Evolutionary conservation across 2,888 invertebrate species (phyloP).

Genomic region (Habroteleia sp.): DNA sequence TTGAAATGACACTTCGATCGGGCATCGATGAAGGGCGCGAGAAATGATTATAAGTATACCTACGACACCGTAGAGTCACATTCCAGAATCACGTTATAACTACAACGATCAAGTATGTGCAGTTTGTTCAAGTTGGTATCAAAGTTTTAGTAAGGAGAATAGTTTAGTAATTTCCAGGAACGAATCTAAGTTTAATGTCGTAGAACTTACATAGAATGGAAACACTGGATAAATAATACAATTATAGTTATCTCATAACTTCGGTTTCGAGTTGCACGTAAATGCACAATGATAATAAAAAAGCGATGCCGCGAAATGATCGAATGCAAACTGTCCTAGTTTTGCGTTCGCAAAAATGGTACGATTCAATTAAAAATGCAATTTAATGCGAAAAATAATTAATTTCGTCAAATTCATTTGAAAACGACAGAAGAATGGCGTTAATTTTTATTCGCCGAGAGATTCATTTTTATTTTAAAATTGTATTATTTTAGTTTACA

Average conservation of each 20-base stretch:
- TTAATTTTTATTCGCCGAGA: too few relatives aligned
- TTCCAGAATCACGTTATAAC: slow-evolving; percentile 59
- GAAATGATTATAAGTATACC: slow-evolving; percentile 58
- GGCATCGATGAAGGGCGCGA: slow-evolving; percentile 36
- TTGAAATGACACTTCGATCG: slow-evolving; percentile 25
- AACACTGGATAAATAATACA: slow-evolving; percentile 64
- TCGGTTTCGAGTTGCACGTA: slow-evolving; percentile 39
- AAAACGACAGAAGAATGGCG: too few relatives aligned
- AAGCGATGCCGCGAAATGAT: slow-evolving; percentile 5
- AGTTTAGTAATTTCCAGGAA: slow-evolving; percentile 64
- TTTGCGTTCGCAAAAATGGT: too few relatives aligned
- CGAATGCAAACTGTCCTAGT: too few relatives aligned
- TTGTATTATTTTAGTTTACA: too few relatives aligned
- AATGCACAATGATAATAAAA: slow-evolving; percentile 50
- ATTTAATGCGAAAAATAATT: too few relatives aligned
- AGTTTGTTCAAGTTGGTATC: slow-evolving; percentile 63
- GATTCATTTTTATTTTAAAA: too few relatives aligned
- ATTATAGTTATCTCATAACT: slow-evolving; percentile 63
- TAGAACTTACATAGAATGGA: slow-evolving; percentile 59
- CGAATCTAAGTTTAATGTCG: slow-evolving; percentile 62
- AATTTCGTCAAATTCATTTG: too few relatives aligned
- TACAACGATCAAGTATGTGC: slow-evolving; percentile 60
- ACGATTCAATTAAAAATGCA: too few relatives aligned
- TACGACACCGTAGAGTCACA: slow-evolving; percentile 59
- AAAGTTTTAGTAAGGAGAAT: slow-evolving; percentile 64